Base-by-base conservation (phyloP, 1,140 invertebrate species). In the Temnothorax nylanderi region DNA sequence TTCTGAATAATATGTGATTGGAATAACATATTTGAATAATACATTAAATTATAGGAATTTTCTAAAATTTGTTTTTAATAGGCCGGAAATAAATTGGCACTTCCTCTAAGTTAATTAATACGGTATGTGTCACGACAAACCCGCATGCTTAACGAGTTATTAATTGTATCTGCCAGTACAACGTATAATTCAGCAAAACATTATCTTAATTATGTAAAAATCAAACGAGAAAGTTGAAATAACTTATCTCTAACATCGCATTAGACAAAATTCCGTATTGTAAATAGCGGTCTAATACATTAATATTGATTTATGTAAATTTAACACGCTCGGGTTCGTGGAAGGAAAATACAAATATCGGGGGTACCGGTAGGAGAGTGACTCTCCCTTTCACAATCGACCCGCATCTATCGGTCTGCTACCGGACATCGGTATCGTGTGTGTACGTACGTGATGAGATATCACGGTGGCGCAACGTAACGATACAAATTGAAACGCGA, bases 401-500 rank as follows among this genome's bases (percentile, higher is more conserved):
- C 88, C 90, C 90, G 87, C 87, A 91, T 88, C 51, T 56, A 62
- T 85, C 26, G 58, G 62, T 56, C n/a, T 37, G 11, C 41, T 67
- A 26, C 26, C 56, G 37, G 49, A 34, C 26, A 11, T n/a, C 62
- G 11, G 11, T 34, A n/a, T 26, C 41, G 10, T 13, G 7, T 37
- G 47, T 13, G 18, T 13, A 10, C 32, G 47, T 13, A 13, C 26
- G 54, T 60, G 34, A 60, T 75, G 76, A 49, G 78, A 80, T 87
- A 88, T 78, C 62, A 41, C 32, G 32, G 69, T 49, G 60, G 51
- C 65, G 64, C 44, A 69, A 75, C 77, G 51, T 75, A 64, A 85
- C 82, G 58, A 86, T 86, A 84, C 69, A 64, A 86, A 86, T 74
- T 86, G 90, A 90, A 86, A 89, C 41, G 44, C 64, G 91, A 92